Conservation (phyloP, 2,113 vertebrate species). For the Seriola rivoliana region DNA sequence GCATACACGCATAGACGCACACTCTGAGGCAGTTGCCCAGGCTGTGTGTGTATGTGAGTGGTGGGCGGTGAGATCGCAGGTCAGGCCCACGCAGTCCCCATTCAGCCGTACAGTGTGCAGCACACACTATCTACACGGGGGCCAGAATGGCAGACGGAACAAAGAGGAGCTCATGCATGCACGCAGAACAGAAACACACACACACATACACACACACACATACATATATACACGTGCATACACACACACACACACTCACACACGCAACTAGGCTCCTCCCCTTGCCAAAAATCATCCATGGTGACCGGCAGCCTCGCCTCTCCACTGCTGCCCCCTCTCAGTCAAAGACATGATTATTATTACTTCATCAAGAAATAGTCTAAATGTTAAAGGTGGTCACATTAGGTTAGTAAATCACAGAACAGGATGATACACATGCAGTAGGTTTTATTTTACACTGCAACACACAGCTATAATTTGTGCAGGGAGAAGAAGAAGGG, state of each 20-base stretch:
- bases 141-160: constrained; percentile 75
- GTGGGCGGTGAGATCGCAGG: constrained; percentile 77
- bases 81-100: constrained; percentile 84
- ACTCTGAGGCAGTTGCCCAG: constrained; percentile 57
- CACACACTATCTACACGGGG: constrained; percentile 62
- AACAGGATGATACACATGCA: background rate
- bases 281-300: constrained; percentile 14
- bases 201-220: constrained; percentile 49
- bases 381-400: background rate
- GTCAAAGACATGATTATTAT: constrained; percentile 24
- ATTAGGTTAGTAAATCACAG: background rate
- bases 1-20: background rate
- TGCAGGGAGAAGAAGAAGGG: no score
- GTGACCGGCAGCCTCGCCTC: background rate
- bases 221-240: background rate
- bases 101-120: constrained; percentile 78
- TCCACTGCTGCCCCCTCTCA: constrained; percentile 48
- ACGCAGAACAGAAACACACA: constrained; percentile 12
- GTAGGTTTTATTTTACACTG: background rate
- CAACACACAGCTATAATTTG: background rate
- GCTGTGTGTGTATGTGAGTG: constrained; percentile 60
- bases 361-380: constrained; percentile 14
- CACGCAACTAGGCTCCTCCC: constrained; percentile 21
- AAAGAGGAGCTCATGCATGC: constrained; percentile 64
- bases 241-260: constrained; percentile 23